Evolutionary conservation across 2,888 invertebrate species (phyloP), one percentile per base, ranked within the genome.

Genomic region (Furcula furcula): DNA sequence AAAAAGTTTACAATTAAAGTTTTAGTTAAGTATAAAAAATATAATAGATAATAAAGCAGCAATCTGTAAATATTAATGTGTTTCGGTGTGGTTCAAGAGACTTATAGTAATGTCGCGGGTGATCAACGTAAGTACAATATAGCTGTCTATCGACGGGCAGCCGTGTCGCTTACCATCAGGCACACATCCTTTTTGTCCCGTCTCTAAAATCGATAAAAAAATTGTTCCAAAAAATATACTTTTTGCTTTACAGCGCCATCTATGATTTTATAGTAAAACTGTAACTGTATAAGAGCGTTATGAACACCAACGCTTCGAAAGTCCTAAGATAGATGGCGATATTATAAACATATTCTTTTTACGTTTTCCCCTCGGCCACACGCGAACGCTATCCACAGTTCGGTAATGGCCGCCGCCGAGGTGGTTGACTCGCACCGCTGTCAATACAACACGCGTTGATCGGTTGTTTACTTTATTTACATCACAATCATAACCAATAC

Each of bases 381-480:
- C 36, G 49, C 49, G 54, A 55, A 54, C 46, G 52, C 45, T n/a
- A n/a, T n/a, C n/a, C 53, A 71, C 78, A 88, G 88, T 89, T 76
- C 74, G 83, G 85, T 85, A 88, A 89, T 89, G 89, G 88, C 88
- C 72, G 87, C 87, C 79, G 64, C 47, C 66, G 74, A 56, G 77
- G 84, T 80, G 80, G 85, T 74, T 68, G 70, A 67, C 44, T 75
- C 40, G 51, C 44, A 60, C 54, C 46, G 49, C 48, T 56, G 52
- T 68, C 54, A 60, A 46, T 63, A 40, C 48, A 40, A 52, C 49
- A 52, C 65, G 62, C 64, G 73, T 74, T 74, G 65, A 77, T 76
- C 71, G 64, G 71, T 83, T 87, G 86, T 85, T 88, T 86, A 88
- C 86, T 71, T 85, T 83, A 79, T 80, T 84, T 80, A 76, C 76